Evolutionary conservation across 2,888 invertebrate genomes (phyloP), one percentile per base, ranked within the genome.

Genomic region (Phragmatobia fuliginosa): DNA sequence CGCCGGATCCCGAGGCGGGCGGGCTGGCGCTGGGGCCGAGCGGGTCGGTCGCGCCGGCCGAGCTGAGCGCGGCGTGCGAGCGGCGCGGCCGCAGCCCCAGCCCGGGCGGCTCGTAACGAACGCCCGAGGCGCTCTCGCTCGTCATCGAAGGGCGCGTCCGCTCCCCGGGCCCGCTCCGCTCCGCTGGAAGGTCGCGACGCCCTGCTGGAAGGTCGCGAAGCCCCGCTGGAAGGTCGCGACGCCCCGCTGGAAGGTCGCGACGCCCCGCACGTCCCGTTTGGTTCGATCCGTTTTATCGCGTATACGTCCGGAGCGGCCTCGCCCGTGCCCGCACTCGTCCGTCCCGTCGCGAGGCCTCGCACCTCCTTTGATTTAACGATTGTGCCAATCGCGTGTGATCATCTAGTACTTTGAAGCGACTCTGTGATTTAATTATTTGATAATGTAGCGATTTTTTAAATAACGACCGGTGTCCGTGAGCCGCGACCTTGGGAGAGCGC

Each of bases 1-100:
- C 91, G 52, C 85, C 87, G 11, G 92, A 92, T 86, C 78, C 84
- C 5, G 92, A 92, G 77, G 91, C 91, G 32, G 90, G 87, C 73
- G n/a, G 81, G 45, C 56, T 76, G 61, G 31, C 66, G 58, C 49
- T 66, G 70, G 14, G 77, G 60, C 31, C 70, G 31, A 14, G 52
- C 68, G 28, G 58, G 25, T 62, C 73, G 67, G 59, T 74, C 67
- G 72, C 67, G 62, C 71, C 67, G 73, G 67, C 62, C 73, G 73
- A 67, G 49, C 60, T 79, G 41, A 41, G 41, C 41, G 28, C 72
- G 18, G 10, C 79, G 56, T 77, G 75, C 74, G 82, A 81, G 68
- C 72, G 79, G 52, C 49, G 65, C 69, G 67, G 36, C 65, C 63
- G 56, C 59, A 28, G 28, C 58, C 25, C 72, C 18, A 38, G 63